A percentile compares a stretch with the other conserved stretches of the same genome.
phyloP scores from a whole-genome alignment of 2,888 invertebrate genomes.

The Acanthosepion esculentum region DNA sequence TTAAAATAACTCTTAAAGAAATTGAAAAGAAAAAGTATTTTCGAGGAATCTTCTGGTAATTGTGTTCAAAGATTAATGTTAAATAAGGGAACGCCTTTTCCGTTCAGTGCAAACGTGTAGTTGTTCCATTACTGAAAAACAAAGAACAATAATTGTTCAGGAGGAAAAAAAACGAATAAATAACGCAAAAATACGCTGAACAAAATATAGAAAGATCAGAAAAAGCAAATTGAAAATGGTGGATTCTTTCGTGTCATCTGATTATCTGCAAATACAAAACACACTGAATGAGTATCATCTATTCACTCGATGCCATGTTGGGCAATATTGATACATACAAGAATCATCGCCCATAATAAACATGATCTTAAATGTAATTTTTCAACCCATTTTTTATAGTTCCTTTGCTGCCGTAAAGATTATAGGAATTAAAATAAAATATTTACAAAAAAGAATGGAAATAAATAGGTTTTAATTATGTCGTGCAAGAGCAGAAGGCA shows the following conservation, averaged over 20 bases:
- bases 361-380: neutral
- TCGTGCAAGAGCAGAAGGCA: neutral
- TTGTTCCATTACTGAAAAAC: neutral
- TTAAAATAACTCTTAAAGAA: no score
- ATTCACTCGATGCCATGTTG: neutral
- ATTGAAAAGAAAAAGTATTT: neutral
- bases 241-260: neutral
- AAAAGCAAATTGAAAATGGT: neutral
- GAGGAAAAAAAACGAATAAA: neutral
- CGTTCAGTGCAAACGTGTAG: neutral
- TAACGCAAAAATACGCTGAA: neutral
- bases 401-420: neutral
- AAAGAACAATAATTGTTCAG: no score
- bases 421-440: neutral
- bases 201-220: neutral
- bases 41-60: neutral
- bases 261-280: neutral
- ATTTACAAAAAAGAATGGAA: neutral
- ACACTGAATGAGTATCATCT: neutral
- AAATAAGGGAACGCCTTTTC: neutral
- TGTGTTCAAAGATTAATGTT: neutral
- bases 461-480: neutral
- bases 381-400: no score
- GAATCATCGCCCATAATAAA: neutral
- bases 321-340: neutral